phyloP scores from a whole-genome alignment of 2,888 invertebrate species.

The Diaprepes abbreviatus region DNA sequence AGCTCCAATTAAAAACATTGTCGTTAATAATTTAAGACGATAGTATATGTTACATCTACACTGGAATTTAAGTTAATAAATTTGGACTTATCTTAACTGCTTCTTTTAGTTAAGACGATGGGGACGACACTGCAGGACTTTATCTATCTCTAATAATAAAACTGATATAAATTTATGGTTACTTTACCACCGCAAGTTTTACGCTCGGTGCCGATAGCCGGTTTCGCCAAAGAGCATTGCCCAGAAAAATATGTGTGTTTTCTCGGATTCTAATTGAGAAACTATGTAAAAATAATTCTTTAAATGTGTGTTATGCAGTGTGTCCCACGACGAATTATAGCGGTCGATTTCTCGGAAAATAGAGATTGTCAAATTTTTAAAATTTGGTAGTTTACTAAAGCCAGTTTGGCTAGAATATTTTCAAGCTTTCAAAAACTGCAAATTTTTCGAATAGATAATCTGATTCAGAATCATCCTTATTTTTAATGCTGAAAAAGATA shows the following conservation, averaged over 20 bases:
- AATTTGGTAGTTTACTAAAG: no score
- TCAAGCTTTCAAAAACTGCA: no score
- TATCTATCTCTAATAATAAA: conserved; percentile 53
- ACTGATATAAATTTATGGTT: conserved; percentile 53
- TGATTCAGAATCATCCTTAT: no score
- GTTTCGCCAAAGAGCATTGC: conserved; percentile 45
- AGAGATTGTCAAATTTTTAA: no score
- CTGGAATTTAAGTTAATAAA: conserved; percentile 44
- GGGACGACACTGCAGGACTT: conserved; percentile 46
- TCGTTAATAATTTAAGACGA: conserved; percentile 18
- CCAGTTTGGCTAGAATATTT: no score
- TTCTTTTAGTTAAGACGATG: conserved; percentile 32
- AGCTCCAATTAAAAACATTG: conserved; percentile 24
- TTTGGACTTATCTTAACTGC: conserved; percentile 48
- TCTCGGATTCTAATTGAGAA: no score
- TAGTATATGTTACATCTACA: conserved; percentile 25
- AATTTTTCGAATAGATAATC: no score
- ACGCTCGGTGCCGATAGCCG: conserved; percentile 42
- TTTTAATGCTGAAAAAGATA: no score
- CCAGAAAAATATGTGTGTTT: conserved; percentile 35
- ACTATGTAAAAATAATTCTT: no score
- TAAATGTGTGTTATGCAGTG: no score
- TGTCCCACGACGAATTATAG: no score
- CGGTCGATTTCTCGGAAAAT: no score
- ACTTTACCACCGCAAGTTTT: conserved; percentile 46